Conservation (phyloP, 2,888 invertebrate species). For the Itoplectis maculator region DNA sequence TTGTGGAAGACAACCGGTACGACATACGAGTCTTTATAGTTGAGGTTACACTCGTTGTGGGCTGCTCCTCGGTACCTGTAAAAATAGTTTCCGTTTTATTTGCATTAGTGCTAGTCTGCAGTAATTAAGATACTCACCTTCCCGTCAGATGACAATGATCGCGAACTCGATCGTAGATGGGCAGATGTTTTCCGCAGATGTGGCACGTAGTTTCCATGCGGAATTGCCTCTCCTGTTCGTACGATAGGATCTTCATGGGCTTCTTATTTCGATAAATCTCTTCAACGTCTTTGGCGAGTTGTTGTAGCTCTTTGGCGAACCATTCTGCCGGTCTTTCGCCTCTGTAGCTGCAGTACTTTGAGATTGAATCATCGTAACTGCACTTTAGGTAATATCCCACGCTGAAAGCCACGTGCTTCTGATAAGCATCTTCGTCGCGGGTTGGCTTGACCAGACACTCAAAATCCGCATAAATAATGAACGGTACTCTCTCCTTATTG, state of each 20-base stretch:
- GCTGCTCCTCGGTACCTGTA: slow-evolving; percentile 67
- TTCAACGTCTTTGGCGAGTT: slow-evolving; percentile 28
- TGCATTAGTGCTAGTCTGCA: background rate
- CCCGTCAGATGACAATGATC: slow-evolving; percentile 71
- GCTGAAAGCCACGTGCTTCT: slow-evolving; percentile 67
- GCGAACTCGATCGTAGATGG: slow-evolving; percentile 44
- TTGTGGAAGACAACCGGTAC: slow-evolving; percentile 75
- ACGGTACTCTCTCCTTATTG: slow-evolving; percentile 56
- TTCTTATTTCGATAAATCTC: slow-evolving; percentile 7
- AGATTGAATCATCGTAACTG: slow-evolving; percentile 65
- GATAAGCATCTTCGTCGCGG: slow-evolving; percentile 21
- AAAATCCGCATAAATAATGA: slow-evolving; percentile 63
- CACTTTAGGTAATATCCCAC: slow-evolving; percentile 72
- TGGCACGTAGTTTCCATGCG: no score
- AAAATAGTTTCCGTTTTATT: no score
- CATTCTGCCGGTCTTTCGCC: slow-evolving; percentile 49
- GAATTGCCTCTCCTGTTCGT: slow-evolving; percentile 34
- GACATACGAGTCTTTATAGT: slow-evolving; percentile 66
- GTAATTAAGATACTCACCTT: slow-evolving; percentile 11
- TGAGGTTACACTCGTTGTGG: slow-evolving; percentile 71
- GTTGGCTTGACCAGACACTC: slow-evolving; percentile 60
- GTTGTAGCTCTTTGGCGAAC: slow-evolving; percentile 44
- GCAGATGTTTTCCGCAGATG: slow-evolving; percentile 68
- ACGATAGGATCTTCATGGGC: slow-evolving; percentile 46
- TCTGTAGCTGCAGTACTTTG: slow-evolving; percentile 28